phyloP scores from a whole-genome alignment of 2,888 invertebrate genomes.

The Xanthostigma xanthostigma region DNA sequence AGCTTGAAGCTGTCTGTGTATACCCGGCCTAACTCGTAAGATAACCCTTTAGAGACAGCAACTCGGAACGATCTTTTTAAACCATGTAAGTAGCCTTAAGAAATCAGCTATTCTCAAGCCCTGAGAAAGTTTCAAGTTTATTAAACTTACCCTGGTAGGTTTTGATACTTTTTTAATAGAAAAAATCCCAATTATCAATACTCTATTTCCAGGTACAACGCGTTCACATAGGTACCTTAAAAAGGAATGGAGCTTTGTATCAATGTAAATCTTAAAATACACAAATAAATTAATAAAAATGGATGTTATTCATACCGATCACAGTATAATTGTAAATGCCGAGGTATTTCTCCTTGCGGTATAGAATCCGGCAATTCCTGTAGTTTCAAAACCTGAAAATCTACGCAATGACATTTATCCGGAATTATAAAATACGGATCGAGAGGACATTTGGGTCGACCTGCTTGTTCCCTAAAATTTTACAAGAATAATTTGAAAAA shows the following conservation, averaged over 20 bases:
- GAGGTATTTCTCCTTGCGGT: constrained; percentile 95
- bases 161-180: constrained; percentile 81
- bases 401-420: constrained; percentile 93
- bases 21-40: no score
- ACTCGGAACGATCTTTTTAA: no score
- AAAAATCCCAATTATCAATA: constrained; percentile 86
- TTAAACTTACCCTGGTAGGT: constrained; percentile 34
- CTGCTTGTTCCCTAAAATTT: constrained; percentile 70
- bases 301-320: constrained; percentile 45
- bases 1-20: no score
- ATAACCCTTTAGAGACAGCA: no score
- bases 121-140: no score
- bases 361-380: constrained; percentile 92
- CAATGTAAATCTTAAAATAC: not conserved
- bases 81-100: no score
- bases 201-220: constrained; percentile 91
- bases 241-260: constrained; percentile 5
- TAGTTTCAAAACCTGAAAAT: constrained; percentile 93
- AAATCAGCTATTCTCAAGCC: no score
- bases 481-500: constrained; percentile 5
- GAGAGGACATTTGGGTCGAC: constrained; percentile 81
- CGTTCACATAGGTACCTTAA: constrained; percentile 68
- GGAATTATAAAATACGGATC: constrained; percentile 98
- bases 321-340: constrained; percentile 87
- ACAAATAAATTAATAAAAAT: not conserved